phyloP scores from a whole-genome alignment of 1,140 invertebrate species.

The Drosophila teissieri region DNA sequence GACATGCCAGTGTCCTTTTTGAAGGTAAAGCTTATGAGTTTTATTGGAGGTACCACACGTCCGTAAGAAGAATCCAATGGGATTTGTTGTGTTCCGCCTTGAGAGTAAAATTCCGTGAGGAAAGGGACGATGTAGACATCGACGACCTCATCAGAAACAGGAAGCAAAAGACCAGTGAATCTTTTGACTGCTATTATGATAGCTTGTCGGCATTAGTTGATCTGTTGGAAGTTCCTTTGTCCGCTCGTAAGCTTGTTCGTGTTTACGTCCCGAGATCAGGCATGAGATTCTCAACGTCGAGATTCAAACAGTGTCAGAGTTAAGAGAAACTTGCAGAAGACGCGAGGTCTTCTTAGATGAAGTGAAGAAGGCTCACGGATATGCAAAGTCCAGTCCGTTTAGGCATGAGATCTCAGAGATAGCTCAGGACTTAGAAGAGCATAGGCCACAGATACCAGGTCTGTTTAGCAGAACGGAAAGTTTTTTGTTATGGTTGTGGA shows the following conservation, averaged over 20 bases:
- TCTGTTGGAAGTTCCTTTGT: neutral
- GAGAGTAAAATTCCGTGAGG: neutral
- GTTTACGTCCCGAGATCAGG: neutral
- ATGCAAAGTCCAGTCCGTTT: neutral
- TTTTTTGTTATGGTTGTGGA: too few species aligned
- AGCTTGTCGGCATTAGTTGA: neutral
- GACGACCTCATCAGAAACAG: conserved; percentile 1
- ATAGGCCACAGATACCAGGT: neutral
- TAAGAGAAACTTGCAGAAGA: neutral
- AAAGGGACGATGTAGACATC: conserved; percentile 2
- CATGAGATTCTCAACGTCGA: conserved; percentile 3
- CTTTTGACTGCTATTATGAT: neutral
- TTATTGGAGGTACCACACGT: conserved; percentile 1
- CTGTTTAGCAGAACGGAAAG: too few species aligned
- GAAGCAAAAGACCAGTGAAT: conserved; percentile 1
- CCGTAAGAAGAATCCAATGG: neutral
- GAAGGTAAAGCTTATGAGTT: neutral
- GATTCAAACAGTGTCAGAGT: neutral
- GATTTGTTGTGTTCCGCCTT: conserved; percentile 4
- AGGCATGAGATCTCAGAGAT: neutral
- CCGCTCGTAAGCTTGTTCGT: neutral
- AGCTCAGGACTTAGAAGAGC: neutral
- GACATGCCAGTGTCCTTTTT: too few species aligned
- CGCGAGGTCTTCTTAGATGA: conserved; percentile 6
- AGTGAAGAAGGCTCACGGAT: conserved; percentile 1